Conservation (phyloP, 2,113 vertebrate species). For the Cyanistes caeruleus region DNA sequence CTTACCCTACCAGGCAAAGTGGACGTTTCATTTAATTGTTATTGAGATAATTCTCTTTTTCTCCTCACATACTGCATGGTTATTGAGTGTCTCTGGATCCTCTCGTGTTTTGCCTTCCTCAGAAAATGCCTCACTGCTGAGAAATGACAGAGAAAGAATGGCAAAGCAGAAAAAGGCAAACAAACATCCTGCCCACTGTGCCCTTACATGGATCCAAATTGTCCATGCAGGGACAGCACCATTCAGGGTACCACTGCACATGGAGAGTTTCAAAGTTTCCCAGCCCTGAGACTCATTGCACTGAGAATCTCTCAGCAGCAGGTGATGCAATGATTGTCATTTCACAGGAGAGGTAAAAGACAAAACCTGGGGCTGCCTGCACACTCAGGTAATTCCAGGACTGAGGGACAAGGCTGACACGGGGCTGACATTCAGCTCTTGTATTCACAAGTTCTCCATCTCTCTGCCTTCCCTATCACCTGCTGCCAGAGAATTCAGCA, state of each 20-base stretch:
- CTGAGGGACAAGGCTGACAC: neutral
- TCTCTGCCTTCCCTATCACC: neutral
- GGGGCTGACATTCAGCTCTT: neutral
- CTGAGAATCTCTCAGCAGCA: neutral
- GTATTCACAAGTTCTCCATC: neutral
- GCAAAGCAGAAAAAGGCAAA: neutral
- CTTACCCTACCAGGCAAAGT: neutral
- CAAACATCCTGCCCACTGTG: neutral
- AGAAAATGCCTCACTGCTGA: neutral
- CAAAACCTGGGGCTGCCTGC: neutral
- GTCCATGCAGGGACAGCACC: neutral
- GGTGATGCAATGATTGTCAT: neutral
- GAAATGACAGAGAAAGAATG: neutral
- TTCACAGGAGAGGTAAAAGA: neutral
- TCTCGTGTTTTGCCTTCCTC: neutral
- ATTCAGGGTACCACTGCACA: neutral
- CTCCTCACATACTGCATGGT: neutral
- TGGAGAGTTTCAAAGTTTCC: neutral
- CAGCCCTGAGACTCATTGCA: neutral
- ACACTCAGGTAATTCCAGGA: neutral
- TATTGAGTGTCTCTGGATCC: neutral
- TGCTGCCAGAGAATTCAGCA: neutral
- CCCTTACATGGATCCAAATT: neutral
- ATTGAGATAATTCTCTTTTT: neutral
- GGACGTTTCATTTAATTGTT: neutral